Evolutionary conservation across 2,113 vertebrate genomes (phyloP).

Genomic region (Hyaena hyaena): DNA sequence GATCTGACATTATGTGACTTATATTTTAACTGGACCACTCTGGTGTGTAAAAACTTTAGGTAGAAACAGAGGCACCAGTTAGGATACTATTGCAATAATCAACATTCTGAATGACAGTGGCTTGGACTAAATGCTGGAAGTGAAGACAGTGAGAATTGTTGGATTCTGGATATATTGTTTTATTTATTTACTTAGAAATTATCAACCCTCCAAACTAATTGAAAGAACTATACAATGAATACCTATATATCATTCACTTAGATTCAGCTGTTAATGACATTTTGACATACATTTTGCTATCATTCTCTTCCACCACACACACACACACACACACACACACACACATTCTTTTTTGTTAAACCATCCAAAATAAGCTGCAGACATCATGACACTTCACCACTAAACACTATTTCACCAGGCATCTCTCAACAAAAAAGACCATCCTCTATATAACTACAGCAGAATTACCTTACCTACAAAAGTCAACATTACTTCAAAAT

Average conservation of each 20-base stretch:
- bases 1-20: neutral
- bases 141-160: neutral
- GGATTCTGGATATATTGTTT: neutral
- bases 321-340: neutral
- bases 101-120: neutral
- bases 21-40: neutral
- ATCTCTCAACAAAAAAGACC: neutral
- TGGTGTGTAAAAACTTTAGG: neutral
- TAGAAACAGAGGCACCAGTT: neutral
- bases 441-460: neutral
- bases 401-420: neutral
- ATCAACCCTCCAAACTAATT: neutral
- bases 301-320: neutral
- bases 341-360: neutral
- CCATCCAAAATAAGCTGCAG: neutral
- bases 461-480: neutral
- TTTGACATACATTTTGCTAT: neutral
- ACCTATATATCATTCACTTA: neutral
- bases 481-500: neutral
- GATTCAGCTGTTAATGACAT: neutral
- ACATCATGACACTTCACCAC: neutral
- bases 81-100: neutral
- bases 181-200: neutral
- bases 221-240: neutral
- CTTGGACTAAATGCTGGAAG: neutral